phyloP scores from a whole-genome alignment of 2,888 invertebrate species.

The Hemicrepidius hirtus region DNA sequence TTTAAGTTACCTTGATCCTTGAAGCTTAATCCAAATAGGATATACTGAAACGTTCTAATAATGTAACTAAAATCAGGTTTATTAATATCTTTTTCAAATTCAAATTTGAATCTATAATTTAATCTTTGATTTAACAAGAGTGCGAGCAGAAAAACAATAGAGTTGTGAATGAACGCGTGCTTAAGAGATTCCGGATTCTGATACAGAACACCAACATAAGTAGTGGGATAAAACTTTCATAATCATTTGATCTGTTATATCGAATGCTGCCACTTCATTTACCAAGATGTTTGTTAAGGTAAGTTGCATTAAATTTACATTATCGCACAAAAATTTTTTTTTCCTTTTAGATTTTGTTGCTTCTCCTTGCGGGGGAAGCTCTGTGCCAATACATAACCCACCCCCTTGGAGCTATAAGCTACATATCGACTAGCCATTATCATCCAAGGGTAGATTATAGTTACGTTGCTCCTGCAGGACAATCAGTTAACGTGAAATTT shows the following conservation, averaged over 20 bases:
- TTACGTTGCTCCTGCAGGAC: conserved; percentile 13
- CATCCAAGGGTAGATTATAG: background rate
- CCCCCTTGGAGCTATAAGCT: conserved; percentile 14
- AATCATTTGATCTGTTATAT: conserved; percentile 24
- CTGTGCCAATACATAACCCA: conserved; percentile 9
- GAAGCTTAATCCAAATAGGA: too few species aligned
- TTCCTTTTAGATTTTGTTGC: background rate
- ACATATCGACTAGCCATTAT: background rate
- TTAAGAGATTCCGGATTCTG: conserved; percentile 22
- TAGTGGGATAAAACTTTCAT: conserved; percentile 37
- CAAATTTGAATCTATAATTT: too few species aligned
- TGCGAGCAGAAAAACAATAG: conserved; percentile 5
- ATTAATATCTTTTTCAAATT: too few species aligned
- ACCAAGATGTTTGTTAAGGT: conserved; percentile 25
- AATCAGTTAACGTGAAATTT: conserved; percentile 16
- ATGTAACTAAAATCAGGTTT: too few species aligned
- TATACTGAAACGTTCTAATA: too few species aligned
- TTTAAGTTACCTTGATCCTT: too few species aligned
- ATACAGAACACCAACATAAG: conserved; percentile 19
- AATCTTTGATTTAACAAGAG: background rate
- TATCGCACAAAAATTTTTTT: background rate
- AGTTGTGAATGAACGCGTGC: background rate
- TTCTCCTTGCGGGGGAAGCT: background rate
- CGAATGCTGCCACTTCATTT: conserved; percentile 22
- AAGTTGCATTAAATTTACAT: conserved; percentile 3